Evolutionary conservation across 1,140 invertebrate species (phyloP), one percentile per base, ranked within the genome.

Genomic region (Drosophila chauvacae): DNA sequence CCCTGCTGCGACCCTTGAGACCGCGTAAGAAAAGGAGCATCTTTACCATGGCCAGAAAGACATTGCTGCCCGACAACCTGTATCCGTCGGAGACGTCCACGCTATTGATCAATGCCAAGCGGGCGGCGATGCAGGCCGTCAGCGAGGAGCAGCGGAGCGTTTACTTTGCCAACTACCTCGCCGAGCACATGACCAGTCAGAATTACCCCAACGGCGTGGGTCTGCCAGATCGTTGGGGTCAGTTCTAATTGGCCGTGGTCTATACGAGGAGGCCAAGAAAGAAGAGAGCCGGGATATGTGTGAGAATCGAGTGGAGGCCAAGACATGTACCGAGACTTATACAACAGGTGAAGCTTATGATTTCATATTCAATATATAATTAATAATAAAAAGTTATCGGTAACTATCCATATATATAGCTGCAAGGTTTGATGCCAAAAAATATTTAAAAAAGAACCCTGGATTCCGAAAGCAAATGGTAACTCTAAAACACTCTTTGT

Each of bases 161-260:
- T 14, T 71, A 63, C 68, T 90, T 85, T 55, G 78, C 75, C 48
- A 70, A 90, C 11, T 90, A 90, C 45, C 13, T 90, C 37, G 41
- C 55, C 7, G 79, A 90, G 42, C 53, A 90, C 51, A 61, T 90
- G 70, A 90, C 73, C 47, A 90, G 81, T 45, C 23, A 64, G 61
- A 90, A 90, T 53, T 90, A 85, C 60, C 85, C 85, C 16, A 80
- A 85, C 33, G 85, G 85, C 18, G 48, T 48, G 28, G 85, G 85
- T 0, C 57, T 90, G 53, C 85, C 85, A 4, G 41, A 60, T 35
- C 81, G 66, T 37, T 90, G 85, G 85, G 85, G 86, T 42, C 74
- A 90, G 28, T 79, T 73, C 53, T 90, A 33, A 84, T 33, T 9
- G 20, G 37, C 23, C 55, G 18, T 68, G 30, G 2, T n/a, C 30